phyloP scores from a whole-genome alignment of 2,113 vertebrate genomes.

The Odontophorus gujanensis region DNA sequence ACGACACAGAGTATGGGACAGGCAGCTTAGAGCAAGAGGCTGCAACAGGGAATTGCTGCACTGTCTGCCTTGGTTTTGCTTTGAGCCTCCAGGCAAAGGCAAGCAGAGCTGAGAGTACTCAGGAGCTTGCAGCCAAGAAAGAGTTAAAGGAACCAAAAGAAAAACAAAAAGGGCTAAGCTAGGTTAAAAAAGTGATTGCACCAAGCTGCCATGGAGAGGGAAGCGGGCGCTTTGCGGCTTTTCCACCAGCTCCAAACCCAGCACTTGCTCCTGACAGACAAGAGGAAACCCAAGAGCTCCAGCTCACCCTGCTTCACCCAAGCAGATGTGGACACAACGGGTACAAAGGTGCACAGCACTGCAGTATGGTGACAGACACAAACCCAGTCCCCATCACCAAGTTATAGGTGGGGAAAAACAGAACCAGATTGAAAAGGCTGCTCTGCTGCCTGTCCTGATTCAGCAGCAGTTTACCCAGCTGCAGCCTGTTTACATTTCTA shows the following conservation, averaged over 20 bases:
- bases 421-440: neutral
- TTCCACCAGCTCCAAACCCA: neutral
- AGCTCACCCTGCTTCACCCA: rapidly evolving
- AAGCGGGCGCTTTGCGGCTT: rapidly evolving
- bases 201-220: neutral
- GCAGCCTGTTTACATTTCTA: neutral
- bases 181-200: neutral
- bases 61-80: neutral
- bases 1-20: rapidly evolving
- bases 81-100: neutral
- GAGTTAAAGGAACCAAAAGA: too few species aligned
- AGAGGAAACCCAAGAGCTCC: rapidly evolving
- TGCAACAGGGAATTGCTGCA: neutral
- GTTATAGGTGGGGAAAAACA: neutral
- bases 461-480: neutral
- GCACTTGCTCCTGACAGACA: neutral
- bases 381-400: neutral
- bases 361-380: neutral
- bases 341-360: neutral
- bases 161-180: neutral
- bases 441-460: neutral
- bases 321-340: neutral
- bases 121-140: neutral
- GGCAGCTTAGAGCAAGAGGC: neutral
- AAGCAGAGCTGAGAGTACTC: neutral